Conservation (phyloP, 2,113 vertebrate species). For the Otolemur garnettii region DNA sequence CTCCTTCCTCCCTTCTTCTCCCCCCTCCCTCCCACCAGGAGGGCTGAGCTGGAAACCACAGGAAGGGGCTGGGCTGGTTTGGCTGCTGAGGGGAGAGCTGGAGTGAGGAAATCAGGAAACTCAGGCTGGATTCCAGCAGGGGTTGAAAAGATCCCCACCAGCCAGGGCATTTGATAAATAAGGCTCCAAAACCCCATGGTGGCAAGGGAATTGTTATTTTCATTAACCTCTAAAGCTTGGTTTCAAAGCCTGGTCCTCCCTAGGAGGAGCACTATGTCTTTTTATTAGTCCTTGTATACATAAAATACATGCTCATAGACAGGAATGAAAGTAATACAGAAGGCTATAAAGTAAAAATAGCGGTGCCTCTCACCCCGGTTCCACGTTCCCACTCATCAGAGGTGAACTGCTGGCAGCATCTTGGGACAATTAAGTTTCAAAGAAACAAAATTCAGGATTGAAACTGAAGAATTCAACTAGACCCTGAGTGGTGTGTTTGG, state of each 20-base stretch:
- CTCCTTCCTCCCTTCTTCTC: fast-evolving
- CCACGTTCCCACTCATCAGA: background rate
- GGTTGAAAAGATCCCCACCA: constrained; percentile 51
- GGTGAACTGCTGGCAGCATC: background rate
- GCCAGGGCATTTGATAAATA: constrained; percentile 32
- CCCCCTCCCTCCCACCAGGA: background rate
- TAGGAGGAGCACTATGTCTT: background rate
- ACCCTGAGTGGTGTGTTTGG: background rate
- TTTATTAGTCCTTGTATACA: constrained; percentile 9
- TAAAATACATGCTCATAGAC: background rate
- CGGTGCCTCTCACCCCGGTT: background rate
- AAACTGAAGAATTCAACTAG: background rate
- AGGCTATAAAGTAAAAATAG: background rate
- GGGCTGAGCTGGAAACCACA: constrained; percentile 57
- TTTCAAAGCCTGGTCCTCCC: constrained; percentile 23
- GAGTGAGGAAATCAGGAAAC: constrained; percentile 59
- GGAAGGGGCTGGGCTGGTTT: constrained; percentile 65
- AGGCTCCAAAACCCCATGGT: background rate
- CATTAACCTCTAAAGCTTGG: background rate
- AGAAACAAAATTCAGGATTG: constrained; percentile 29
- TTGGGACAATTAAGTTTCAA: background rate
- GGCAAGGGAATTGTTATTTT: background rate
- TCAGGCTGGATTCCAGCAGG: constrained; percentile 37
- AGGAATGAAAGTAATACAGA: background rate
- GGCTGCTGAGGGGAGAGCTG: background rate